Base-by-base conservation (phyloP, 2,797 vertebrate species). In the Myotis pilosus region DNA sequence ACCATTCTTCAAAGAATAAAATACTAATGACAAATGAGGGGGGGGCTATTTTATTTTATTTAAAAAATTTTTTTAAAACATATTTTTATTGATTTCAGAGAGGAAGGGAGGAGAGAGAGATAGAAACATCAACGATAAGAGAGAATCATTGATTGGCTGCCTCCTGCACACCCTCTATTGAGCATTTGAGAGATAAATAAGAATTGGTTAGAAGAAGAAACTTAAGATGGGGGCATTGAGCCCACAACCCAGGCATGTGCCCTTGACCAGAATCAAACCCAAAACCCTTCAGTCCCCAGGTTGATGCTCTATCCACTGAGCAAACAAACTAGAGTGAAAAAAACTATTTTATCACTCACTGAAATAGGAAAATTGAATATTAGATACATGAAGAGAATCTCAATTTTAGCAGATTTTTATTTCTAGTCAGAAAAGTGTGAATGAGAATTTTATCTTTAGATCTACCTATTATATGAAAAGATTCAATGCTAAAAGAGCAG, bases 1-100 rank as follows among this genome's bases (percentile, higher is more conserved):
- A 93, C 53, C 89, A 92, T 76, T 92, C 87, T 87, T 96, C 72
- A 85, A 95, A 92, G 81, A 97, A 94, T 96, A 96, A 97, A 97
- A 87, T 30, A 79, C 71, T 88, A 76, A 91, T 78, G 51, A 84
- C 93, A 55, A 89, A 85, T 95, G 74, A 11, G 44, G 57, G 57
- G 22, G 20, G 55, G 2, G 57, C 10, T 60, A 28, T 60, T 60
- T 60, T 60, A 60, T 60, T 60, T 60, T 12, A 28, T 60, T 28
- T 16, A 17, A 49, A 25, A 60, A 60, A 11, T 2, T 60, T 57
- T 60, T 60, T 44, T 10, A 44, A 28, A 55, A 60, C 12, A 60
- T 28, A 60, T 60, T 60, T 60, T 28, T 60, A 60, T 60, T 60
- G 25, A 60, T 60, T 60, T 60, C 25, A 60, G 25, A 60, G 25